phyloP scores from a whole-genome alignment of 2,113 vertebrate genomes.

The Psittacula cyanocephala region DNA sequence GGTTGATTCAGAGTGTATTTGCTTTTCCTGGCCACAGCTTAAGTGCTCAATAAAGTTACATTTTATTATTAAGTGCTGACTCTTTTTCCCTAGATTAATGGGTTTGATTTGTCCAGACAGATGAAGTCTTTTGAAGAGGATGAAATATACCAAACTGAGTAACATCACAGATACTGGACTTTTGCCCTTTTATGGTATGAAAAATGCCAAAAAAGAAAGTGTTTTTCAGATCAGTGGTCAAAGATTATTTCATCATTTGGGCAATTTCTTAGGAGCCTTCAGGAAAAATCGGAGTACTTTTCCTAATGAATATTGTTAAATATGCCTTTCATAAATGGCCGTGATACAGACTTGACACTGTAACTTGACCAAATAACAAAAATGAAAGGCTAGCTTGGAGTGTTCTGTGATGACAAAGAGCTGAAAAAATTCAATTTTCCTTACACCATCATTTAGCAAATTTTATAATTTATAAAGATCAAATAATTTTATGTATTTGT shows the following conservation, averaged over 20 bases:
- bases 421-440: neutral
- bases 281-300: constrained; percentile 6
- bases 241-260: neutral
- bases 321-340: neutral
- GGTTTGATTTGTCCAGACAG: constrained; percentile 1
- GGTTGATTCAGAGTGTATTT: constrained; percentile 40
- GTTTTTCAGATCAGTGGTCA: neutral
- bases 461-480: neutral
- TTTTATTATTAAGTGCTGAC: constrained; percentile 52
- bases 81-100: constrained; percentile 24
- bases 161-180: neutral
- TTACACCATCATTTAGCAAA: neutral
- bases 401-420: neutral
- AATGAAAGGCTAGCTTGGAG: neutral
- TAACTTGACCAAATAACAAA: neutral
- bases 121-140: constrained; percentile 26
- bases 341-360: neutral
- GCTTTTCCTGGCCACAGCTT: constrained; percentile 39
- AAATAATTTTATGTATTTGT: neutral
- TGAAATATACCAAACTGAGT: neutral
- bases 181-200: constrained; percentile 3
- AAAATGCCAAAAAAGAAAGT: neutral
- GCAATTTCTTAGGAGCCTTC: neutral
- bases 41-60: constrained; percentile 15
- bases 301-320: neutral